Evolutionary conservation across 2,888 invertebrate genomes (phyloP), one percentile per base, ranked within the genome.

Genomic region (Leptothorax acervorum): DNA sequence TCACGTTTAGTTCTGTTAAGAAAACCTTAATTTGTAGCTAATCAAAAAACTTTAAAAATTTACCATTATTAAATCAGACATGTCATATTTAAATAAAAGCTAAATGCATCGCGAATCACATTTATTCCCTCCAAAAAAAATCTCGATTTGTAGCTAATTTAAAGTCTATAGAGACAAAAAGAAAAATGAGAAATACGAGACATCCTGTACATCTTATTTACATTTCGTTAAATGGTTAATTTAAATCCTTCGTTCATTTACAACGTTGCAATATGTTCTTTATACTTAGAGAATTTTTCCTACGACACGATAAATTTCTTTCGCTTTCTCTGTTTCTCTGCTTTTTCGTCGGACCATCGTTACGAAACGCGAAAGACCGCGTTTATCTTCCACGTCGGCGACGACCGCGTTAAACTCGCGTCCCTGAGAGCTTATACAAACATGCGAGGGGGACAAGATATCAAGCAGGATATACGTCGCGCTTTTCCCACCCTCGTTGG

Each of bases 401-500:
- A 66, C 60, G 79, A 84, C 73, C 83, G 60, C 23, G 68, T 75
- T 79, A 75, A 82, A 78, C 83, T 65, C 73, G 73, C 81, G 65
- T 83, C 83, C 71, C 81, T 71, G 87, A 71, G 73, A 81, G 82
- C 53, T 84, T 82, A 71, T 84, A 55, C 63, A 87, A 85, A 85
- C 84, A 89, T 23, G 68, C 60, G 31, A 71, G 76, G 63, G 76
- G 83, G 51, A 55, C 84, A 66, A 79, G 87, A 87, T 89, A 87
- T 83, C 85, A 85, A 66, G 53, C 55, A 35, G 87, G 70, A 89
- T 89, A 86, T 87, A 87, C 84, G 78, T 65, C 53, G 79, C 60
- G 83, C 85, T 66, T 76, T 82, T 78, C 85, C 48, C 84, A 83
- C 62, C 78, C 63, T 23, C 55, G 73, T 42, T 45, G 79, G 78